Evolutionary conservation across 2,888 invertebrate species (phyloP), one percentile per base, ranked within the genome.

Genomic region (Ectropis crepuscularia): DNA sequence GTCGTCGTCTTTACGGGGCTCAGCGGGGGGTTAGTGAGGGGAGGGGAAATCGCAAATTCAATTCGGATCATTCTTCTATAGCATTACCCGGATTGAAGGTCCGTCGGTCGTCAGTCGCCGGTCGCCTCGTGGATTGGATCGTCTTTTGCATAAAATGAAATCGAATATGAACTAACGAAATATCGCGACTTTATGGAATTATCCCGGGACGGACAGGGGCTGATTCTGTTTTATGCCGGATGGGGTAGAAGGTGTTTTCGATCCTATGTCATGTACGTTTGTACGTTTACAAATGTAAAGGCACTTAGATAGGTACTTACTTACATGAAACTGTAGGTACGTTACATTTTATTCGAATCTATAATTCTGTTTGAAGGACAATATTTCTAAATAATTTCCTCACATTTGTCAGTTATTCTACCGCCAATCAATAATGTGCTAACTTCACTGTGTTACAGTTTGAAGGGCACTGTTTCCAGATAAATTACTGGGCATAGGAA

Each of bases 121-220:
- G 83, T 74, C 70, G 73, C 72, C 75, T 58, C 80, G 75, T n/a
- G 81, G 87, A 91, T 88, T 86, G 89, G 87, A 90, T 88, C 89
- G 86, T 83, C 87, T 89, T 89, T 91, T 90, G 90, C 91, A 92
- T 91, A 89, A 90, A 90, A 89, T 86, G 87, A 89, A 89, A 90
- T 89, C 83, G 83, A 85, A 88, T 88, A 81, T 78, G 80, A 87
- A 88, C 87, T 88, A 89, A 88, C 87, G 87, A 85, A 90, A 89
- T 89, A 86, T 85, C 75, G 54, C 65, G 58, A 38, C 54, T 54
- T 59, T 55, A 71, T 66, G 39, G 59, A 66, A 60, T 69, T 66
- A 67, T 55, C 39, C 38, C 47, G 55, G 55, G 65, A 55, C 54
- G 57, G 16, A 45, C 48, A 66, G 60, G 61, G 60, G 65, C 55